Conservation (phyloP, 2,113 vertebrate genomes). For the Otolemur garnettii region DNA sequence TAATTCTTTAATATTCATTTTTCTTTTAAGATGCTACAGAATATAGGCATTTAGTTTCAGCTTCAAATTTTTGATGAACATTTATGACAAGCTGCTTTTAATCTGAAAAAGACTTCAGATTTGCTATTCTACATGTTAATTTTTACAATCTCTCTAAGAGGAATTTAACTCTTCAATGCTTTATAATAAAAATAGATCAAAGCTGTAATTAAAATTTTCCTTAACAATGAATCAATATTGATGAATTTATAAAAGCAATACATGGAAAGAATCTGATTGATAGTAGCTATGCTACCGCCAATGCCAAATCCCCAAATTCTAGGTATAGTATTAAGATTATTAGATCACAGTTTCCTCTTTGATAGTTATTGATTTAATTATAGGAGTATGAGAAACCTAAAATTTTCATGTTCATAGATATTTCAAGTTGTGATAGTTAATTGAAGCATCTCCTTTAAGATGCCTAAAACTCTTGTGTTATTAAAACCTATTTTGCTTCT, state of each 20-base stretch:
- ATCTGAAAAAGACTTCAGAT: background rate
- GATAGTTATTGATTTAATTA: conserved; percentile 54
- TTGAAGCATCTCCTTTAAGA: conserved; percentile 41
- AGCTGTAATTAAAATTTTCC: background rate
- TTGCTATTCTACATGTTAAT: background rate
- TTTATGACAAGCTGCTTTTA: background rate
- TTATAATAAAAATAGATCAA: background rate
- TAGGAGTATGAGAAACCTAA: background rate
- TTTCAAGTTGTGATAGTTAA: conserved; percentile 46
- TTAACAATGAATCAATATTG: background rate
- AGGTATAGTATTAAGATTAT: background rate
- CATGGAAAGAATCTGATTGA: background rate
- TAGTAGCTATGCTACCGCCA: background rate
- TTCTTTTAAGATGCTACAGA: background rate
- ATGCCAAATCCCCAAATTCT: background rate
- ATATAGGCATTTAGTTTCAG: background rate
- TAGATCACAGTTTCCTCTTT: background rate
- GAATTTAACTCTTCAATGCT: background rate
- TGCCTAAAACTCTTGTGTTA: background rate
- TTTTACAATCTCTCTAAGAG: background rate
- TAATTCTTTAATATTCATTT: background rate
- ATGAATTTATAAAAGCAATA: conserved; percentile 4
- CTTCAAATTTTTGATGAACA: background rate
- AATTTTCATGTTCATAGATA: background rate
- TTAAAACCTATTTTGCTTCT: conserved; percentile 55